Percentiles rank a stretch among this genome's conserved stretches.
Evolutionary conservation across 2,888 invertebrate genomes (phyloP).

Genomic region (Bellardia pandia): DNA sequence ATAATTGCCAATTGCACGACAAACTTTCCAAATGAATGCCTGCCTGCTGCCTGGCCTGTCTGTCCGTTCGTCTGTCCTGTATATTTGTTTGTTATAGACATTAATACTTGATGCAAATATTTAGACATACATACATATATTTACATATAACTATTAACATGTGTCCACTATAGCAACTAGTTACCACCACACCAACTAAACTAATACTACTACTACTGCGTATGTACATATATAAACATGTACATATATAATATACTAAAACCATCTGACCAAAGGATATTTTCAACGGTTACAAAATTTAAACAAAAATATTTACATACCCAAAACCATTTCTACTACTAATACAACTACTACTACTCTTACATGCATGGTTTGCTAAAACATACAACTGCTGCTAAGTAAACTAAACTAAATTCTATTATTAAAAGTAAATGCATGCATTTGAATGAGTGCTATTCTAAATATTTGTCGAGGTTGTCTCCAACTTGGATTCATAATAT

Average conservation of each 20-base stretch:
- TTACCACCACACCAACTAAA: slow-evolving; percentile 19
- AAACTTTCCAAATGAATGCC: slow-evolving; percentile 72
- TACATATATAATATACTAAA: too few species aligned
- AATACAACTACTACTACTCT: slow-evolving; percentile 31
- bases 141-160: slow-evolving; percentile 14
- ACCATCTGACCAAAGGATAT: slow-evolving; percentile 67
- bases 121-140: slow-evolving; percentile 23
- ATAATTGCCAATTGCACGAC: slow-evolving; percentile 74
- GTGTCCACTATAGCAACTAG: slow-evolving; percentile 39
- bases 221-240: too few species aligned
- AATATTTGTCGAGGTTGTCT: neutral
- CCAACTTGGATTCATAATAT: neutral
- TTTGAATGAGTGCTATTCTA: slow-evolving; percentile 30
- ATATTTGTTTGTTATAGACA: slow-evolving; percentile 41
- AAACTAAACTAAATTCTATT: slow-evolving; percentile 51
- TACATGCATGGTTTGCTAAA: slow-evolving; percentile 19
- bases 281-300: slow-evolving; percentile 69
- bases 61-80: neutral
- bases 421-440: slow-evolving; percentile 29
- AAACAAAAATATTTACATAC: slow-evolving; percentile 70
- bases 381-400: slow-evolving; percentile 42
- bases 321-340: slow-evolving; percentile 12
- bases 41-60: slow-evolving; percentile 25
- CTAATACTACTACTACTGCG: neutral
- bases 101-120: slow-evolving; percentile 56